These are phyloP conservation scores for Lacerta bilineata DNA, from an alignment of 2,797 vertebrate genomes.

Conservation along the genomic window DNA sequence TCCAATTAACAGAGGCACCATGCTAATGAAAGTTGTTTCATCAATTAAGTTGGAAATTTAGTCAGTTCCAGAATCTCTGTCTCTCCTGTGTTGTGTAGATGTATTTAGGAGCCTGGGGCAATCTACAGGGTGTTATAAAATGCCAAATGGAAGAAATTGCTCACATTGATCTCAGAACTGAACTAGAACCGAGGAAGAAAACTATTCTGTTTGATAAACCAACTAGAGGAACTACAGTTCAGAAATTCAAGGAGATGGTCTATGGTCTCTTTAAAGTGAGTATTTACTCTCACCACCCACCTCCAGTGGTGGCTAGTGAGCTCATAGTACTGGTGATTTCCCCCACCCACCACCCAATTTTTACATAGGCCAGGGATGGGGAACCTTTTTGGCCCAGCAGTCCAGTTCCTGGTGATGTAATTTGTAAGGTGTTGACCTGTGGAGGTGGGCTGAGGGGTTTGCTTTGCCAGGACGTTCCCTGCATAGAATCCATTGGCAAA, in stretches of 20 bases:
- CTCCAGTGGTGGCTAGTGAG: background rate
- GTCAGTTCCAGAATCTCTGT: background rate
- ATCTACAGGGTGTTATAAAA: slow-evolving; percentile 94
- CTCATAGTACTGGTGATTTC: background rate
- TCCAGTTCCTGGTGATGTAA: no score
- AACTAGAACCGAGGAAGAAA: slow-evolving; percentile 91
- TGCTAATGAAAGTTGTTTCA: background rate
- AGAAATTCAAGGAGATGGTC: slow-evolving; percentile 98
- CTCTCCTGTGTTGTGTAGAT: slow-evolving; percentile 80
- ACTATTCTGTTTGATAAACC: slow-evolving; percentile 90
- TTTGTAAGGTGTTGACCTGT: no score
- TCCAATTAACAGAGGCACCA: background rate
- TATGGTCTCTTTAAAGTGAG: slow-evolving; percentile 92
- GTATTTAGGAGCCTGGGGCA: slow-evolving; percentile 95
- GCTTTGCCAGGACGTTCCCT: no score
- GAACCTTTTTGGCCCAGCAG: no score
- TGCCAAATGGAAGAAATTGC: slow-evolving; percentile 92
- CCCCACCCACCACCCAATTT: no score
- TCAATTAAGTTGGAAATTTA: background rate
- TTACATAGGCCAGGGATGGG: background rate
- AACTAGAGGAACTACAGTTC: slow-evolving; percentile 94
- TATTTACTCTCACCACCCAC: background rate
- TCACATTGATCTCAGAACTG: slow-evolving; percentile 88
- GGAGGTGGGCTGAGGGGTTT: no score
- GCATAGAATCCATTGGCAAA: no score